Base-by-base conservation (phyloP, 2,888 invertebrate species). In the Conchocele bisecta region DNA sequence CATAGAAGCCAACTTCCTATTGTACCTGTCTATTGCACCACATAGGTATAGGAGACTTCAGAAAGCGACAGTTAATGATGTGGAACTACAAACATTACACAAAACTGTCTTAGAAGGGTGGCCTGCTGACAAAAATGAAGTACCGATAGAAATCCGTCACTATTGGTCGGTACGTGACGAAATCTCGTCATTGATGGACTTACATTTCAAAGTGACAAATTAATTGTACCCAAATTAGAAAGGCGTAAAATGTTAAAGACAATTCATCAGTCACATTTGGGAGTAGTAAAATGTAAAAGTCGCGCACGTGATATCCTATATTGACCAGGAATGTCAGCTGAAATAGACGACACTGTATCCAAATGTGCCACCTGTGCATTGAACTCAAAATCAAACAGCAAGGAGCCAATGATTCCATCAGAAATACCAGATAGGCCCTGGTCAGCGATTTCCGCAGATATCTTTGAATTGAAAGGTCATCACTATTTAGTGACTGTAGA, bases 111-210 rank as follows among this genome's bases (percentile, higher is more conserved):
- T 22, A 20, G 37, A 26, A 11, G 63, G 66, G 15, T 72, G 72
- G 67, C 66, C 72, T 53, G 46, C 66, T 29, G 28, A 15, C 1
- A 72, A 53, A 58, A 17, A 58, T 15, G 20, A 51, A 29, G n/a
- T 70, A n/a, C 64, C 63, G 20, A 17, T 41, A 5, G 50, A 37
- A 39, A 33, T 58, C 24, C 29, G 44, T 7, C 31, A 41, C 17
- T 69, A 64, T 29, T 72, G 68, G 68, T 26, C 59, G 15, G 51
- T 57, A 24, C 37, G 67, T 39, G 58, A 73, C 50, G 77, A 77
- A 60, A 53, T 77, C n/a, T n/a, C n/a, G n/a, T n/a, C n/a, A 50
- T 67, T 35, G 41, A 82, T 59, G 68, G 57, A 17, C 33, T 82
- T 1, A 41, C 79, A 13, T 77, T 72, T 37, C 53, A 53, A 13